A percentile compares a stretch with the other conserved stretches of the same genome.
Conservation (phyloP, 2,113 vertebrate species). For the Rhabdornis inornatus region DNA sequence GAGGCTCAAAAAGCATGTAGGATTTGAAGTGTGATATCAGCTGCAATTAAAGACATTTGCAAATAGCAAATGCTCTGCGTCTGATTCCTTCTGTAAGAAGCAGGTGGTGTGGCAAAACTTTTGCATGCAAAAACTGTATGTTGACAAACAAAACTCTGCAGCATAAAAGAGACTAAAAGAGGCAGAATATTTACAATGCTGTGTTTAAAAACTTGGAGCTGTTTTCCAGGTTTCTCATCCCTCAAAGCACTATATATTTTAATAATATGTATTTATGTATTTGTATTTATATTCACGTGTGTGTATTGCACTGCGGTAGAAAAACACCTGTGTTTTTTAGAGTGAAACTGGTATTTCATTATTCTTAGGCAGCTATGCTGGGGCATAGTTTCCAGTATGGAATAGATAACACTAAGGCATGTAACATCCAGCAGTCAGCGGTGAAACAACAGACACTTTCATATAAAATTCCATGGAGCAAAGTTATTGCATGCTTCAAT, state of each 20-base stretch:
- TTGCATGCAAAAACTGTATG: neutral
- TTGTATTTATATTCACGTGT: neutral
- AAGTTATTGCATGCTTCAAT: neutral
- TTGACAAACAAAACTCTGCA: neutral
- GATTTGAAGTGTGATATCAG: neutral
- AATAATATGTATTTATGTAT: neutral
- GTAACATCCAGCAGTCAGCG: neutral
- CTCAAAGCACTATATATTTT: neutral
- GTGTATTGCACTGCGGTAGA: neutral
- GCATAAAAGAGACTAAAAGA: neutral
- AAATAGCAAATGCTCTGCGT: neutral
- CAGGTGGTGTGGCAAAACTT: neutral
- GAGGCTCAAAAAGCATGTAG: neutral
- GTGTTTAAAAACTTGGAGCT: neutral
- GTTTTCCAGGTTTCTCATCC: neutral
- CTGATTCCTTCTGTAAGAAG: neutral
- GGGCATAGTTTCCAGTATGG: neutral
- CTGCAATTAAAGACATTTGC: neutral
- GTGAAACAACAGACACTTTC: neutral
- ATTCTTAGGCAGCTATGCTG: neutral
- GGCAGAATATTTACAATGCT: neutral
- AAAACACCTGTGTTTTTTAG: neutral
- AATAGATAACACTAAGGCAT: neutral
- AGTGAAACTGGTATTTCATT: neutral
- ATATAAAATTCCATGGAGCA: neutral